Evolutionary conservation across 2,888 invertebrate genomes (phyloP), one percentile per base, ranked within the genome.

Genomic region (Gari tellinella): DNA sequence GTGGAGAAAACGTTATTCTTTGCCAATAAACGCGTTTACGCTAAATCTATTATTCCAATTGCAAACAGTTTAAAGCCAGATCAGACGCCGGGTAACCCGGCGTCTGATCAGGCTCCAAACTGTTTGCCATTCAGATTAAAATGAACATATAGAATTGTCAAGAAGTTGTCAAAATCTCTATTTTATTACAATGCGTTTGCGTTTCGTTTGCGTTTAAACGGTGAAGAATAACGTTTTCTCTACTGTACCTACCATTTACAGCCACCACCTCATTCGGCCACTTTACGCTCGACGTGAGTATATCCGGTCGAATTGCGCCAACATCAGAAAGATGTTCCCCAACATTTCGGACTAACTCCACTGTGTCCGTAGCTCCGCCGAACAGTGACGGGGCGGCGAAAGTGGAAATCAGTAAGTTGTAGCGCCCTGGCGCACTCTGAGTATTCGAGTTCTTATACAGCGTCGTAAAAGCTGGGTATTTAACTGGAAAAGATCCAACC

Each of bases 231-330:
- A n/a, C n/a, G n/a, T n/a, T n/a, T n/a, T n/a, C n/a, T 26, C 41
- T 53, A 53, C 12, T 19, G 14, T 15, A 55, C 61, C 67, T 48
- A 82, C 83, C 81, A 49, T 81, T 81, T 48, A 81, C 81, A 12
- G 57, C 66, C 1, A 78, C 64, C 7, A 81, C 56, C 51, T 83
- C 83, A 49, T 83, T 83, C 0, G 81, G 83, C 83, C 83, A 83
- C 10, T 72, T 72, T 15, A 81, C 75, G 25, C 53, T 53, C 14
- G 56, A 61, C 0, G 83, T 81, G 14, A 83, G 21, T 15, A 72
- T 45, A 57, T 80, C 77, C 19, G 81, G 75, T 23, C 25, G 48
- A 19, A 73, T 67, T 3, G 57, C 48, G 1, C 57, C 55, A n/a
- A 83, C 46, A 37, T 64, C 58, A 17, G 58, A 37, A 31, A 78